Percentiles rank a stretch among this genome's conserved stretches.
Evolutionary conservation across 2,797 vertebrate species (phyloP).

Genomic region (Rhinella marina): DNA sequence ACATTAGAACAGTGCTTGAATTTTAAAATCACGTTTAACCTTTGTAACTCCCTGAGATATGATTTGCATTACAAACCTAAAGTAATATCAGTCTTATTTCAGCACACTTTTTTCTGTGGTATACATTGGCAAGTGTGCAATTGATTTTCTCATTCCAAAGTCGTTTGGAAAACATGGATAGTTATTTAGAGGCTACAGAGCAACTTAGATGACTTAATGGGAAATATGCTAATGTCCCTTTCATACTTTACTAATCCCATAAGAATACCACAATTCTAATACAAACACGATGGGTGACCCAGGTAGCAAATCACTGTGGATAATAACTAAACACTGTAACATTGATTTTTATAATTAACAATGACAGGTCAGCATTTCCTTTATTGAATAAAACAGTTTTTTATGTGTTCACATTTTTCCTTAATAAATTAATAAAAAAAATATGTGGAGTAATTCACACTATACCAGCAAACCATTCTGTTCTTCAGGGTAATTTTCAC

Average conservation of each 20-base stretch:
- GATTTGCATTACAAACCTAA: constrained; percentile 11
- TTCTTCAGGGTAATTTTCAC: too few species aligned
- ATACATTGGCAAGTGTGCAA: constrained; percentile 27
- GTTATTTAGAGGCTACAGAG: constrained; percentile 14
- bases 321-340: background rate
- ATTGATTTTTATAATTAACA: background rate
- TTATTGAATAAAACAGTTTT: background rate
- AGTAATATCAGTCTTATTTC: constrained; percentile 33
- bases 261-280: constrained; percentile 9
- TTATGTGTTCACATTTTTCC: background rate
- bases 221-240: constrained; percentile 33
- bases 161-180: constrained; percentile 28
- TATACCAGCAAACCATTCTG: too few species aligned
- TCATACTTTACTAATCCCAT: background rate
- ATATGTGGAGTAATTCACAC: too few species aligned
- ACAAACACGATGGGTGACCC: background rate
- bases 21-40: constrained; percentile 20
- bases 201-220: constrained; percentile 26
- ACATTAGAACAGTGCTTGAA: background rate
- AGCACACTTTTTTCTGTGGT: constrained; percentile 13
- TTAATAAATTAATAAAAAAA: background rate
- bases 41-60: constrained; percentile 1
- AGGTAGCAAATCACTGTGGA: background rate
- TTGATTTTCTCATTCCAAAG: constrained; percentile 25
- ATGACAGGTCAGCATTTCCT: background rate